These are phyloP conservation scores for Boloria euphrosyne DNA, from an alignment of 2,888 invertebrate species.

Conservation along the genomic window DNA sequence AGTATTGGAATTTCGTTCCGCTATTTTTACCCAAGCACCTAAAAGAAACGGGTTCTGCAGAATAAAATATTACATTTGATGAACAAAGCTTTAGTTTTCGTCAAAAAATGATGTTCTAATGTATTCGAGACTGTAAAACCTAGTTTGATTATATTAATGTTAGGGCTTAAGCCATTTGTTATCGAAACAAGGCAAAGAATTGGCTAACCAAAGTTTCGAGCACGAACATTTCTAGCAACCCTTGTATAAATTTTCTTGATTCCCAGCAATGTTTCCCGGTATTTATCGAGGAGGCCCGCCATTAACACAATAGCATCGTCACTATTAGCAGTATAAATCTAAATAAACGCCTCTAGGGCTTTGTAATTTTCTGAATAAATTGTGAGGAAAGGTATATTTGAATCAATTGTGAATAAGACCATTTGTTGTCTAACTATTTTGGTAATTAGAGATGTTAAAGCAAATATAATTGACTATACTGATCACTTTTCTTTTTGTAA, in stretches of 20 bases:
- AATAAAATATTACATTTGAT: too few species aligned
- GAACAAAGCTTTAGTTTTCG: too few species aligned
- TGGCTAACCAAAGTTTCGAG: slow-evolving; percentile 8
- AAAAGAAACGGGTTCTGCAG: too few species aligned
- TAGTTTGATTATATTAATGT: slow-evolving; percentile 7
- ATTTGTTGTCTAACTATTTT: too few species aligned
- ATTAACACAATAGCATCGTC: slow-evolving; percentile 25
- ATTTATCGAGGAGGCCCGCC: slow-evolving; percentile 23
- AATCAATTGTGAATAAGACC: slow-evolving; percentile 2
- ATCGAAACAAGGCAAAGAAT: slow-evolving; percentile 8
- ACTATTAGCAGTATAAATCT: slow-evolving; percentile 38
- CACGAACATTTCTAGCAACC: slow-evolving; percentile 11
- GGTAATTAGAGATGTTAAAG: too few species aligned
- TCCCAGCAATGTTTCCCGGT: slow-evolving; percentile 17
- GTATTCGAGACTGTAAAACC: not conserved
- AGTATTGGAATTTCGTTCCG: too few species aligned
- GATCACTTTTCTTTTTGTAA: too few species aligned
- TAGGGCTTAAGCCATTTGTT: slow-evolving; percentile 10
- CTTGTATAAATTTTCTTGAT: slow-evolving; percentile 20
- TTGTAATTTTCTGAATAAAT: slow-evolving; percentile 32
- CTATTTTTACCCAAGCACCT: too few species aligned
- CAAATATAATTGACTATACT: too few species aligned
- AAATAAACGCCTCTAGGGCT: slow-evolving; percentile 35
- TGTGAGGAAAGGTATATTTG: slow-evolving; percentile 9
- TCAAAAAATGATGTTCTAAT: too few species aligned